Evolutionary conservation across 2,888 invertebrate genomes (phyloP).

Genomic region (Lithophane socia): DNA sequence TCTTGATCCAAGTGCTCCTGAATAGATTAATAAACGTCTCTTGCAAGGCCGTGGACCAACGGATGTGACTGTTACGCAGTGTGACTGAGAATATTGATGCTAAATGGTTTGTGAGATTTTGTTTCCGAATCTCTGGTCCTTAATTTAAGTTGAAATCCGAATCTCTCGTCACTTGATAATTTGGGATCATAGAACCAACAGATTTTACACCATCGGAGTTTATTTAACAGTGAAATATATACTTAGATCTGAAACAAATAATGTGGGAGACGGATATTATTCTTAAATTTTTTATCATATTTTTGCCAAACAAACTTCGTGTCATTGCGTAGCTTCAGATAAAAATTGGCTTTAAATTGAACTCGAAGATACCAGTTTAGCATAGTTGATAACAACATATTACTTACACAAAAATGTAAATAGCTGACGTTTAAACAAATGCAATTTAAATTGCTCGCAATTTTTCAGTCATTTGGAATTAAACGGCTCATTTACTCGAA

Average conservation of each 20-base stretch:
- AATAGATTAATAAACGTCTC: constrained; percentile 53
- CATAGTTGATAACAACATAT: constrained; percentile 26
- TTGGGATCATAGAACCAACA: neutral
- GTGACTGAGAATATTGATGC: constrained; percentile 29
- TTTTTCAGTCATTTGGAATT: constrained; percentile 22
- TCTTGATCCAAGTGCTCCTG: constrained; percentile 51
- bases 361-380: constrained; percentile 29
- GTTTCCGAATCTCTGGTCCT: neutral
- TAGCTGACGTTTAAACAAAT: neutral
- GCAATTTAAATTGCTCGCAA: constrained; percentile 14
- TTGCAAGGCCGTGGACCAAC: constrained; percentile 48
- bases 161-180: neutral
- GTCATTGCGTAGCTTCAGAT: constrained; percentile 26
- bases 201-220: neutral
- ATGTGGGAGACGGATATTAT: neutral
- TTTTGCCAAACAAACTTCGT: constrained; percentile 25
- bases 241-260: neutral
- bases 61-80: constrained; percentile 49
- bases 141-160: neutral
- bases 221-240: no score
- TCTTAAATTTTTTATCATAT: constrained; percentile 4
- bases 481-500: constrained; percentile 25
- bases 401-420: constrained; percentile 31
- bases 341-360: constrained; percentile 46
- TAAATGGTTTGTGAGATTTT: constrained; percentile 30